These are phyloP conservation scores for Drosophila subquinaria DNA, from an alignment of 2,888 invertebrate species.

Conservation along the genomic window DNA sequence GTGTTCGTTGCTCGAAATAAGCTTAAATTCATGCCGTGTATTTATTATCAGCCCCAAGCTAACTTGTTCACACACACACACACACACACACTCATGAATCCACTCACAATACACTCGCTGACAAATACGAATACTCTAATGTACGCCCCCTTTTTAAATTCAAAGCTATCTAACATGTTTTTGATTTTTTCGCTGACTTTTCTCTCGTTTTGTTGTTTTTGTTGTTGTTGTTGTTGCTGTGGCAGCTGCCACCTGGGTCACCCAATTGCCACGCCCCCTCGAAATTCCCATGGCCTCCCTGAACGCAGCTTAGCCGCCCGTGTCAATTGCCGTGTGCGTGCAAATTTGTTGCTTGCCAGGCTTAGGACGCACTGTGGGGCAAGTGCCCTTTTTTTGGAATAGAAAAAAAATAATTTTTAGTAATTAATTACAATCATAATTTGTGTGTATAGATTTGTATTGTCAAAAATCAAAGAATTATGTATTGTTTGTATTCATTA, in stretches of 20 bases:
- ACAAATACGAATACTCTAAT: slow-evolving; percentile 53
- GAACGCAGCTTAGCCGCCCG: slow-evolving; percentile 66
- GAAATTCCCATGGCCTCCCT: slow-evolving; percentile 31
- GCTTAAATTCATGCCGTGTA: slow-evolving; percentile 51
- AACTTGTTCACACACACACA: slow-evolving; percentile 9
- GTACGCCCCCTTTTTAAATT: slow-evolving; percentile 33
- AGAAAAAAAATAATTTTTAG: too few relatives aligned
- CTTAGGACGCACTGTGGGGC: slow-evolving; percentile 44
- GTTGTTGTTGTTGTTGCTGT: slow-evolving; percentile 10
- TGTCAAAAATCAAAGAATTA: too few relatives aligned
- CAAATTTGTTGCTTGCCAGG: slow-evolving; percentile 65
- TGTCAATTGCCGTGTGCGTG: slow-evolving; percentile 75
- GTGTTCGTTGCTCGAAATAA: slow-evolving; percentile 39
- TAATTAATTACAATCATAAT: too few relatives aligned
- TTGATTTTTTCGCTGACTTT: slow-evolving; percentile 59
- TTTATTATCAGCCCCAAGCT: slow-evolving; percentile 49
- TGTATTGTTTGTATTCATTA: too few relatives aligned
- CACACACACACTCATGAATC: slow-evolving; percentile 24
- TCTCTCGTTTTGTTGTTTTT: slow-evolving; percentile 22
- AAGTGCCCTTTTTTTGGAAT: background rate
- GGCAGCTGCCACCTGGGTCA: slow-evolving; percentile 35
- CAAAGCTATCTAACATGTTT: slow-evolving; percentile 70
- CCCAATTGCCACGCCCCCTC: slow-evolving; percentile 35
- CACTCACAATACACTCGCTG: slow-evolving; percentile 44
- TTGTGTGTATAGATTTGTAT: too few relatives aligned